A percentile compares a stretch with the other conserved stretches of the same genome.
Evolutionary conservation across 2,113 vertebrate genomes (phyloP).

Genomic region (Raja brachyura): DNA sequence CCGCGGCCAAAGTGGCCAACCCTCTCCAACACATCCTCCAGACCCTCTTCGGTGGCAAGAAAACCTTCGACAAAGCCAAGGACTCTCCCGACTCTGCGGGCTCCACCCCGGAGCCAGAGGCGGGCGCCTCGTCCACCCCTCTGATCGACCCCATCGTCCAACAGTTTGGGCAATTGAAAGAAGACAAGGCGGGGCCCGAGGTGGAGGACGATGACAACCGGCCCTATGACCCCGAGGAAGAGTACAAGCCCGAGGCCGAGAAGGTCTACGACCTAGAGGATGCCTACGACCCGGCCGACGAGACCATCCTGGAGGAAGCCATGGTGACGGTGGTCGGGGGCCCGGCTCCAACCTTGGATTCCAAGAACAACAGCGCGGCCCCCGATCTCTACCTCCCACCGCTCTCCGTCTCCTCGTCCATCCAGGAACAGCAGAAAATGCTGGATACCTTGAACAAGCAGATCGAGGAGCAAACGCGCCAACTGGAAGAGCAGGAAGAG

Average conservation of each 20-base stretch:
- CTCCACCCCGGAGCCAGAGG: constrained; percentile 47
- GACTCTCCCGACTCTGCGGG: constrained; percentile 56
- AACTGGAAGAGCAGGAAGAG: constrained; percentile 88
- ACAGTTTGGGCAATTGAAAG: constrained; percentile 80
- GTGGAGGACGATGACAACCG: constrained; percentile 78
- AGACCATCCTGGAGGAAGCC: constrained; percentile 83
- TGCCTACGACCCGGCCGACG: constrained; percentile 91
- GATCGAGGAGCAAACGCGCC: constrained; percentile 89
- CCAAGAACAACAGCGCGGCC: constrained; percentile 45
- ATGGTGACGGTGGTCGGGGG: constrained; percentile 64
- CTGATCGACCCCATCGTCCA: constrained; percentile 84
- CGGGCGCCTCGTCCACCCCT: constrained; percentile 49
- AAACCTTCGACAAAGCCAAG: constrained; percentile 51
- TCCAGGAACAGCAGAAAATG: constrained; percentile 87
- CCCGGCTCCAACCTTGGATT: constrained; percentile 50
- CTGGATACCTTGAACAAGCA: constrained; percentile 88
- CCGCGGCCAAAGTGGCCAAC: constrained; percentile 48
- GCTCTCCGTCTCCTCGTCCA: constrained; percentile 52
- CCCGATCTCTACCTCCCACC: constrained; percentile 40
- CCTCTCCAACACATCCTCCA: constrained; percentile 82
- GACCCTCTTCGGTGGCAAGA: constrained; percentile 75
- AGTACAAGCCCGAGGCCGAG: constrained; percentile 67
- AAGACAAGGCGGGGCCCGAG: constrained; percentile 56
- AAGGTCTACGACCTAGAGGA: constrained; percentile 64
- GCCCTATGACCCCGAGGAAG: constrained; percentile 90